A percentile compares a stretch with the other conserved stretches of the same genome.
Conservation (phyloP, 2,888 invertebrate species). For the Lasioglossum malachurum region DNA sequence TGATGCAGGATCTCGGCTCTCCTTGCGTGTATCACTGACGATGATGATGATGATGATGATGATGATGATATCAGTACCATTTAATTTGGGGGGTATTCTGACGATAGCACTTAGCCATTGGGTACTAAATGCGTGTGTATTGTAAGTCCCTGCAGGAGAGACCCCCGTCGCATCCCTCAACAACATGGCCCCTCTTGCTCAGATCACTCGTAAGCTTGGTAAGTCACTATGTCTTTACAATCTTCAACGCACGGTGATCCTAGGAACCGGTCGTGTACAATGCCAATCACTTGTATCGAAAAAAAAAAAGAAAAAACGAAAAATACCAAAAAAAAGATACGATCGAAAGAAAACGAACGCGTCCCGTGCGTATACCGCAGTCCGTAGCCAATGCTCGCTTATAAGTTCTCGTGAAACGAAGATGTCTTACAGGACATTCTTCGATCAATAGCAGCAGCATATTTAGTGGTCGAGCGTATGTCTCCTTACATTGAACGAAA, state of each 20-base stretch:
- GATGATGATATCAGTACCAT: conserved; percentile 59
- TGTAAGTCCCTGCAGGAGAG: conserved; percentile 84
- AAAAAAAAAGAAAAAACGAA: background rate
- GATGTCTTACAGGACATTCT: conserved; percentile 67
- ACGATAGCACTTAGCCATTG: conserved; percentile 66
- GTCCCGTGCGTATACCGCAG: conserved; percentile 46
- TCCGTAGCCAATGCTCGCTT: conserved; percentile 59
- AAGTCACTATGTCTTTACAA: conserved; percentile 86
- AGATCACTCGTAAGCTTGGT: conserved; percentile 96
- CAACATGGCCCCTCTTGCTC: conserved; percentile 95
- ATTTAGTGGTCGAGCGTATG: conserved; percentile 67
- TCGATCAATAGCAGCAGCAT: conserved; percentile 63
- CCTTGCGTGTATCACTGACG: conserved; percentile 61
- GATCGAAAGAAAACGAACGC: conserved; percentile 36
- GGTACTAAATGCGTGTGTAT: conserved; percentile 82
- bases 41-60: conserved; percentile 33
- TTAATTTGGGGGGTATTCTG: conserved; percentile 73
- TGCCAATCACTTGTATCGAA: conserved; percentile 52
- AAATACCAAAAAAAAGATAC: background rate
- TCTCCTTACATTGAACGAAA: conserved; percentile 47
- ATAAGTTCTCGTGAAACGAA: conserved; percentile 61
- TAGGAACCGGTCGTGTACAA: conserved; percentile 70
- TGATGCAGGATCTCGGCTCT: conserved; percentile 59
- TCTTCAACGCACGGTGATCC: conserved; percentile 75
- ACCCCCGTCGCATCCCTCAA: conserved; percentile 91